Conservation (phyloP, 2,888 invertebrate genomes). For the Catocala sponsa region DNA sequence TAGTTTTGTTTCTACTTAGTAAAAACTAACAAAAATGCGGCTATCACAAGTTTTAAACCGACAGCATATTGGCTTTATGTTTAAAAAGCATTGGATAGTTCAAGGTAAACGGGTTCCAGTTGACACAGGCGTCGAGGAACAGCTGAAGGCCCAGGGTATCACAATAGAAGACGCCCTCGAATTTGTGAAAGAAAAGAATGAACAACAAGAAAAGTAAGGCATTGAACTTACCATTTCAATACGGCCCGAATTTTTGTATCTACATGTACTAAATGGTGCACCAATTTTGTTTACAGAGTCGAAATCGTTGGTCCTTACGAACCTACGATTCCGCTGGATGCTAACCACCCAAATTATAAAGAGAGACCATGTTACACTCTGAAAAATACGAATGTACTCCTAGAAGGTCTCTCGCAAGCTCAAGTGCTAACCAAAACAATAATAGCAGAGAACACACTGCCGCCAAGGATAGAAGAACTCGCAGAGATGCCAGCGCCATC, state of each 20-base stretch:
- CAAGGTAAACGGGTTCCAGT: constrained; percentile 89
- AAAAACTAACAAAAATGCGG: constrained; percentile 86
- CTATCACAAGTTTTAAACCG: constrained; percentile 88
- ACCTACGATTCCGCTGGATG: constrained; percentile 76
- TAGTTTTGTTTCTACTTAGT: constrained; percentile 19
- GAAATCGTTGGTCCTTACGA: constrained; percentile 81
- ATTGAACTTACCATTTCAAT: background rate
- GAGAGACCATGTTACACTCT: constrained; percentile 88
- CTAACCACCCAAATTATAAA: constrained; percentile 91
- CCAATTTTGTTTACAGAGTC: constrained; percentile 63
- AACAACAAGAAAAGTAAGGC: constrained; percentile 65
- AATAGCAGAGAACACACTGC: constrained; percentile 88
- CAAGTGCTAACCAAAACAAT: constrained; percentile 94
- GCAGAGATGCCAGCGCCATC: constrained; percentile 83
- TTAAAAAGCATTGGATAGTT: constrained; percentile 91
- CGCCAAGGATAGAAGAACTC: constrained; percentile 87
- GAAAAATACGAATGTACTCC: constrained; percentile 89
- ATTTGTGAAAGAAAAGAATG: constrained; percentile 80
- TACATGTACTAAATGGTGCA: no score
- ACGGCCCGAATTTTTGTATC: no score
- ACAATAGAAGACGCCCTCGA: constrained; percentile 89
- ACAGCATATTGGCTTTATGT: constrained; percentile 92
- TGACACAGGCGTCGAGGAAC: constrained; percentile 86
- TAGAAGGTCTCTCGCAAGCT: constrained; percentile 93
- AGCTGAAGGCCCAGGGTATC: constrained; percentile 88